Percentiles rank a stretch among this genome's conserved stretches.
Evolutionary conservation across 2,888 invertebrate species (phyloP).

Genomic region (Seladonia tumulorum): DNA sequence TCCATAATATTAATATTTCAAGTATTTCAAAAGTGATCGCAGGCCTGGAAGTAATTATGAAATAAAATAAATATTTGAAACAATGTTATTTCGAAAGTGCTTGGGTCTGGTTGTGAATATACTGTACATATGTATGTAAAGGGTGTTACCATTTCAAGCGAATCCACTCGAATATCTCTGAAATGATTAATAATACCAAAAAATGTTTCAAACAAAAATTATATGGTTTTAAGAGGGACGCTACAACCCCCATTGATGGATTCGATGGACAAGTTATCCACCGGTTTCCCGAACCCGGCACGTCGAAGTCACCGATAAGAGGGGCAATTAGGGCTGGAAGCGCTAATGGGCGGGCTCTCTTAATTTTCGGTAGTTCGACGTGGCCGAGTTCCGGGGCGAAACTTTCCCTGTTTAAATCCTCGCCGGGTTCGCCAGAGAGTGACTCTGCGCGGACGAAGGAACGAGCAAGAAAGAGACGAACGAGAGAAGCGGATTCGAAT

Average conservation of each 20-base stretch:
- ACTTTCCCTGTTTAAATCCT: slow-evolving; percentile 75
- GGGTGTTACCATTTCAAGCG: too few relatives aligned
- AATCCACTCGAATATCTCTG: too few relatives aligned
- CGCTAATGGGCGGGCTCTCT: slow-evolving; percentile 60
- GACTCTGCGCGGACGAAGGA: slow-evolving; percentile 25
- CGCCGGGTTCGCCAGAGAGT: slow-evolving; percentile 22
- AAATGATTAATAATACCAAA: too few relatives aligned
- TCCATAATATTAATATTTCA: too few relatives aligned
- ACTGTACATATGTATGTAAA: too few relatives aligned
- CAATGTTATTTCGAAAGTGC: too few relatives aligned
- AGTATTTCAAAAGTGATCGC: too few relatives aligned
- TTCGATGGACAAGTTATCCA: background rate
- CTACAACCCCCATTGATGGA: background rate
- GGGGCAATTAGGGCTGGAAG: slow-evolving; percentile 55
- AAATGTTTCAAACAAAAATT: too few relatives aligned
- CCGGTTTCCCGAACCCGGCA: slow-evolving; percentile 41
- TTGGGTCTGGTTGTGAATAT: too few relatives aligned
- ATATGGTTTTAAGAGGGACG: too few relatives aligned
- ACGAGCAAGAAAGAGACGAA: slow-evolving; percentile 48
- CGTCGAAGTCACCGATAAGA: slow-evolving; percentile 65
- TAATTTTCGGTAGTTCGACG: slow-evolving; percentile 66
- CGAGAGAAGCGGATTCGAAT: slow-evolving; percentile 76
- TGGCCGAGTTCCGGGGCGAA: slow-evolving; percentile 63
- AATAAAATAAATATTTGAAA: too few relatives aligned
- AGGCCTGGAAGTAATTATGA: too few relatives aligned